A percentile compares a stretch with the other conserved stretches of the same genome.
phyloP scores from a whole-genome alignment of 2,888 invertebrate genomes.

The Sminthurinus aureus region DNA sequence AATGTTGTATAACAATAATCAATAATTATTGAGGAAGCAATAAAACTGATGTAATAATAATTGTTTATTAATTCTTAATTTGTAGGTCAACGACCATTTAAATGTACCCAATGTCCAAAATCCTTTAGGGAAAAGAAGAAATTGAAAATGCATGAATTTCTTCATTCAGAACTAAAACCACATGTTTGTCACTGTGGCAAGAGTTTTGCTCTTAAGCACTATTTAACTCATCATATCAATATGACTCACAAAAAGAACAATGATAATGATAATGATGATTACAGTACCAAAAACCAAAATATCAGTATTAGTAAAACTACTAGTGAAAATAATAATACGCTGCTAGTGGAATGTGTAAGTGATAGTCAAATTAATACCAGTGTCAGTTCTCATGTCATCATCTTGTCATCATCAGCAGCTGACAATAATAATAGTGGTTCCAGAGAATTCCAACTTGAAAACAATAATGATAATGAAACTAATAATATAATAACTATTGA shows the following conservation, averaged over 20 bases:
- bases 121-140: constrained; percentile 26
- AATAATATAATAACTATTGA: not conserved
- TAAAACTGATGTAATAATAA: not conserved
- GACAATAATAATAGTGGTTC: not conserved
- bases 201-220: constrained; percentile 11
- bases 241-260: constrained; percentile 11
- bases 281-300: not conserved
- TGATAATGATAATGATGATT: not conserved
- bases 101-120: not conserved
- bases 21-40: too few species aligned
- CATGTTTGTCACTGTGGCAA: not conserved
- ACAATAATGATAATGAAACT: not conserved
- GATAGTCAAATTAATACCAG: too few species aligned
- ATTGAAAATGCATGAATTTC: constrained; percentile 26
- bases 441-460: not conserved
- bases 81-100: not conserved
- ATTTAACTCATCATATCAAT: constrained; percentile 27
- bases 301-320: too few species aligned
- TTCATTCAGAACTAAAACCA: constrained; percentile 19
- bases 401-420: not conserved
- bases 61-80: not conserved
- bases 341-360: too few species aligned
- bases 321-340: too few species aligned
- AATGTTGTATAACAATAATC: too few species aligned
- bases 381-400: not conserved